phyloP scores from a whole-genome alignment of 2,113 vertebrate species.

The Caloenas nicobarica region DNA sequence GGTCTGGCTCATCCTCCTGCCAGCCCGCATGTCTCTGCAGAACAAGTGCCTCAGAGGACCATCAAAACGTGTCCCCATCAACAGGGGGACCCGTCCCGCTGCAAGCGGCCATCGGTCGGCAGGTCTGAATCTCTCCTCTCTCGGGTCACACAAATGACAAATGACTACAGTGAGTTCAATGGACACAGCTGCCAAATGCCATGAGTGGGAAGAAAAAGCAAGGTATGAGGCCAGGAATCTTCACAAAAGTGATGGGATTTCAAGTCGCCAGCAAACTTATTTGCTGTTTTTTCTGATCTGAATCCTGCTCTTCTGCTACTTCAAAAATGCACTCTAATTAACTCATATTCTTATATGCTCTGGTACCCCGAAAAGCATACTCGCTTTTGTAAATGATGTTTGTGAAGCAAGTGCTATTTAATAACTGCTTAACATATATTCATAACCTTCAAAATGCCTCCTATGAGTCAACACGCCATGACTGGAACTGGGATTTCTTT shows the following conservation, averaged over 20 bases:
- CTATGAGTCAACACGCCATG: not conserved
- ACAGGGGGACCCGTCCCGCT: accelerated
- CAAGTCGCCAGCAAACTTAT: not conserved
- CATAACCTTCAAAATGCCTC: conserved; percentile 9
- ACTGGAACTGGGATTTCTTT: not conserved
- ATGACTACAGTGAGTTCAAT: accelerated
- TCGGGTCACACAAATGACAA: not conserved
- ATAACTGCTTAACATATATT: conserved; percentile 25
- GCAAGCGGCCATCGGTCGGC: accelerated
- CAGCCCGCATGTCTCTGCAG: not conserved
- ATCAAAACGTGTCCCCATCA: accelerated
- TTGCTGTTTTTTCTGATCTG: not conserved
- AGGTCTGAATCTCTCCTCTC: not conserved
- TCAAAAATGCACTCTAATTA: conserved; percentile 35
- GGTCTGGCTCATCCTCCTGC: not conserved
- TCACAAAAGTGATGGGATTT: not conserved
- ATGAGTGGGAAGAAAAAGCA: not conserved
- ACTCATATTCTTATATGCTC: not conserved
- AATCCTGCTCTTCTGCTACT: not conserved
- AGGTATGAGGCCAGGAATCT: not conserved
- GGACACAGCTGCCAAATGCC: not conserved
- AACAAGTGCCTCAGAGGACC: not conserved
- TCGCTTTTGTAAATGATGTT: not conserved
- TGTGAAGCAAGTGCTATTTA: conserved; percentile 32
- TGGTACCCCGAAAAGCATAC: not conserved